A percentile compares a stretch with the other conserved stretches of the same genome.
Evolutionary conservation across 2,888 invertebrate genomes (phyloP).

Genomic region (Ptilodon capucinus): DNA sequence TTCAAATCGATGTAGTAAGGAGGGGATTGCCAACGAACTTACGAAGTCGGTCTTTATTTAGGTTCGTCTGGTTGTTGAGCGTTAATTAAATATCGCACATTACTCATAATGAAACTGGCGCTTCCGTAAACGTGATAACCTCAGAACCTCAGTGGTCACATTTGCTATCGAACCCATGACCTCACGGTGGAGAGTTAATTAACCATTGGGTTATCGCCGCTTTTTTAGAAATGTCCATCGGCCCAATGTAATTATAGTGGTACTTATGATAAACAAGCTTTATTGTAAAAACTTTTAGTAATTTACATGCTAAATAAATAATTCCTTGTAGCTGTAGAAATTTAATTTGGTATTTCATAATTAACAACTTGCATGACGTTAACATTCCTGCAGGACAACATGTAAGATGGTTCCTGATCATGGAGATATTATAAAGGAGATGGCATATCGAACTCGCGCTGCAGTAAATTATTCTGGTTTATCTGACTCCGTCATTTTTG

Average conservation of each 20-base stretch:
- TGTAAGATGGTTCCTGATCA: too few relatives aligned
- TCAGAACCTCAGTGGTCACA: not conserved
- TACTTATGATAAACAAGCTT: too few relatives aligned
- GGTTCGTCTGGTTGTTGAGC: not conserved
- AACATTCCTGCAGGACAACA: too few relatives aligned
- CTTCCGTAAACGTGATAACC: not conserved
- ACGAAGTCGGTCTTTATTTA: not conserved
- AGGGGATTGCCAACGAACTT: not conserved
- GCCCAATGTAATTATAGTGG: not conserved
- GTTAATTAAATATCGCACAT: not conserved
- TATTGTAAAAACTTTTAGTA: too few relatives aligned
- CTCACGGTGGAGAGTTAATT: not conserved
- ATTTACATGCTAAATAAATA: too few relatives aligned
- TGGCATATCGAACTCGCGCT: too few relatives aligned
- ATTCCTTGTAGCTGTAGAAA: too few relatives aligned
- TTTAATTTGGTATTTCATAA: too few relatives aligned
- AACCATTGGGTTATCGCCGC: not conserved
- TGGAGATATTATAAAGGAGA: too few relatives aligned
- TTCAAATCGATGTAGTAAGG: not conserved
- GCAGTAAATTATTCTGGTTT: too few relatives aligned
- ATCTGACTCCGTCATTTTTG: too few relatives aligned
- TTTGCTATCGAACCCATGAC: not conserved
- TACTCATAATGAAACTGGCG: not conserved
- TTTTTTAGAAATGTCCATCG: not conserved
- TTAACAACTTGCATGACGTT: too few relatives aligned